phyloP scores from a whole-genome alignment of 2,113 vertebrate species.

The Irena cyanogastra region DNA sequence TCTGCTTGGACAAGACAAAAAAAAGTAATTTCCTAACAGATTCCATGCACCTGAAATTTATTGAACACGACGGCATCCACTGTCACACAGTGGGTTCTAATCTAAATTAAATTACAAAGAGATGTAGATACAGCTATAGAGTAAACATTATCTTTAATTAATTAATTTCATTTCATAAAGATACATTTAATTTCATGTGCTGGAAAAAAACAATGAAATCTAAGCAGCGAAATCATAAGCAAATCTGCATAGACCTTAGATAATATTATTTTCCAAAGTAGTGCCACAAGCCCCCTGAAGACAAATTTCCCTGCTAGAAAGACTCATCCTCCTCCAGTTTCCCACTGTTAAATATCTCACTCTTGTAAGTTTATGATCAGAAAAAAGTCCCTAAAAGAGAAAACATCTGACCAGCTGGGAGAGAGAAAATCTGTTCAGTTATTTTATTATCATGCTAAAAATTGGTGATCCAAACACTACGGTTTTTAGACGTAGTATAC shows the following conservation, averaged over 20 bases:
- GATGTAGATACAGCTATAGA: not conserved
- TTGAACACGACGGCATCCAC: accelerated
- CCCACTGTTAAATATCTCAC: not conserved
- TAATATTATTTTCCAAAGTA: not conserved
- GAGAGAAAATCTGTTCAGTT: not conserved
- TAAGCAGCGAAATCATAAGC: not conserved
- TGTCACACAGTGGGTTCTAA: not conserved
- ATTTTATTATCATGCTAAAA: not conserved
- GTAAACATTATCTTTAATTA: not conserved
- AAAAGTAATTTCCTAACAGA: not conserved
- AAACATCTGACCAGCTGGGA: not conserved
- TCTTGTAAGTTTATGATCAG: not conserved
- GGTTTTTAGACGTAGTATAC: not conserved
- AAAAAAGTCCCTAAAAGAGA: not conserved
- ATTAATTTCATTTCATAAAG: not conserved
- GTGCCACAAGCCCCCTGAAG: not conserved
- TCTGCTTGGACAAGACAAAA: slow-evolving; percentile 27
- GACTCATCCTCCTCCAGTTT: not conserved
- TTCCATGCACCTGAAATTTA: not conserved
- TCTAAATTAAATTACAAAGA: not conserved
- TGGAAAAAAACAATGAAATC: not conserved
- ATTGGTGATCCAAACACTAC: not conserved
- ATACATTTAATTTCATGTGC: not conserved
- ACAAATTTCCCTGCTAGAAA: not conserved
- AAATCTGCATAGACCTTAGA: not conserved